Conservation (phyloP, 2,113 vertebrate species). For the Brienomyrus longianalis region DNA sequence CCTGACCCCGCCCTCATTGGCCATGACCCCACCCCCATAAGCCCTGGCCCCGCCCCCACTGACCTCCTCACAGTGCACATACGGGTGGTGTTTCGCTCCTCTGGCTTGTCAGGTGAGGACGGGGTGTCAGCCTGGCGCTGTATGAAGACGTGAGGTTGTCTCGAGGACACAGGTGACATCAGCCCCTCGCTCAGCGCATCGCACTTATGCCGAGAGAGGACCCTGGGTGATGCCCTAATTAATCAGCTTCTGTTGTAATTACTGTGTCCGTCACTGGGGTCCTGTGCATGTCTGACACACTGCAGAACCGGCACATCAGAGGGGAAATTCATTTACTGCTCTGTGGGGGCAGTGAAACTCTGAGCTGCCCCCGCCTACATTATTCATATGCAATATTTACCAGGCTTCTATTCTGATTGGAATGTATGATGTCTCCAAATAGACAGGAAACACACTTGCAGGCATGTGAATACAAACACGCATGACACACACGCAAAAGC, state of each 20-base stretch:
- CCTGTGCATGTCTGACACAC: neutral
- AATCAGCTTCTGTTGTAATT: constrained; percentile 11
- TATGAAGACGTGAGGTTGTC: neutral
- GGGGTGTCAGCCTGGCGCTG: neutral
- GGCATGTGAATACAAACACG: neutral
- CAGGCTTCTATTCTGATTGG: neutral
- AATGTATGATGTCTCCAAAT: neutral
- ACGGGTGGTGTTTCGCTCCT: neutral
- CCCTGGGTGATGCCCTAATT: neutral
- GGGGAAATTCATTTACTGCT: neutral
- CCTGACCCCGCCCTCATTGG: neutral
- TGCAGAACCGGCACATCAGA: neutral
- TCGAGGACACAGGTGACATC: neutral
- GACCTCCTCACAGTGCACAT: neutral
- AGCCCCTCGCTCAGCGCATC: neutral
- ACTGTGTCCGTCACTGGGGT: neutral
- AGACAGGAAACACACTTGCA: neutral
- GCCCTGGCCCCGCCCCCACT: neutral
- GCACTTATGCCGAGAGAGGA: neutral
- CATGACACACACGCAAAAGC: neutral
- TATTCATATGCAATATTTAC: neutral
- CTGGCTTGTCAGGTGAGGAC: neutral
- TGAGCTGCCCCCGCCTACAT: neutral
- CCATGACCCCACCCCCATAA: neutral
- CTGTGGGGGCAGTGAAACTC: neutral